A percentile compares a stretch with the other conserved stretches of the same genome.
phyloP scores from a whole-genome alignment of 2,888 invertebrate species.

The Heliconius ismenius region DNA sequence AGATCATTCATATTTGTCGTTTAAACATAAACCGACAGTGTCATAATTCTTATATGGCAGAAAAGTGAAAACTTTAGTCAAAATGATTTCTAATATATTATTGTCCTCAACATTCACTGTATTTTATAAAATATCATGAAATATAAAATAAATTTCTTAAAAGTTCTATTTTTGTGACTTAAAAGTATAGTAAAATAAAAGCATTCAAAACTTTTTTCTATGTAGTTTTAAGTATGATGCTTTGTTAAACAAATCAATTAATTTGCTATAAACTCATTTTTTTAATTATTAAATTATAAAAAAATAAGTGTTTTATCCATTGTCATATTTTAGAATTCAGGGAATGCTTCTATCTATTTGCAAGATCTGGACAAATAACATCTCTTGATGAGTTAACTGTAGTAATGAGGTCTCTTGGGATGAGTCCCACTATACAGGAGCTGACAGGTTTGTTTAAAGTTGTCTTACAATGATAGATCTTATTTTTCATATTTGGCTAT shows the following conservation, averaged over 20 bases:
- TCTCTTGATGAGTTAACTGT: conserved; percentile 94
- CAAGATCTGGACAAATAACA: conserved; percentile 92
- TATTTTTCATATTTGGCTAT: too few species aligned
- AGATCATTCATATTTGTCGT: not conserved
- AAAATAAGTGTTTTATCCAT: not conserved
- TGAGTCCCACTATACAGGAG: conserved; percentile 96
- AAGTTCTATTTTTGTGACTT: too few species aligned
- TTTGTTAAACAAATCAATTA: too few species aligned
- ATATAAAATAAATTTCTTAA: not conserved
- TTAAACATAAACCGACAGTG: not conserved
- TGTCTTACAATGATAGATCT: too few species aligned
- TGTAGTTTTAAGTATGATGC: too few species aligned
- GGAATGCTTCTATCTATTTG: conserved; percentile 97
- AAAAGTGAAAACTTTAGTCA: not conserved
- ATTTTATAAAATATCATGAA: not conserved
- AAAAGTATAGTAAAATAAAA: too few species aligned
- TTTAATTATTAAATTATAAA: not conserved
- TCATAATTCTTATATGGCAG: not conserved
- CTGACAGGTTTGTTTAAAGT: conserved; percentile 80
- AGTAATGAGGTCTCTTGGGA: conserved; percentile 96
- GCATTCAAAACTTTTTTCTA: too few species aligned
- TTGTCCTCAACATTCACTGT: not conserved
- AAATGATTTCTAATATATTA: not conserved
- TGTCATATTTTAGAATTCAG: conserved; percentile 88
- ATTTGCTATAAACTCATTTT: not conserved